Evolutionary conservation across 2,797 vertebrate species (phyloP).

Genomic region (Danio choprae): DNA sequence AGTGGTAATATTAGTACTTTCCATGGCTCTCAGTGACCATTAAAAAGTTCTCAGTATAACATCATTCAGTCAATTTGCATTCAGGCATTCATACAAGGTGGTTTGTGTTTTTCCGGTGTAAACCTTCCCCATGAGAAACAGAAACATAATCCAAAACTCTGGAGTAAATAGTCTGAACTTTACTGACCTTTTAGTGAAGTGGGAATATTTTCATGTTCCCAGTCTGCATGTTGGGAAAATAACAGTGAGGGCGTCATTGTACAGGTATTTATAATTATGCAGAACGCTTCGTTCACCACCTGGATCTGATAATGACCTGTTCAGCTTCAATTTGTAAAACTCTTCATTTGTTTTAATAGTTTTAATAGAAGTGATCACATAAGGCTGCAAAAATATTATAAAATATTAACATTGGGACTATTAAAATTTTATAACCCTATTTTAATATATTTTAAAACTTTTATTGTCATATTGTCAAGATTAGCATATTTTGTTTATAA

Average conservation of each 20-base stretch:
- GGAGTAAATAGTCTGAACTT: slow-evolving; percentile 69
- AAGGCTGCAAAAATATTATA: too few species aligned
- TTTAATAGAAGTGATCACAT: too few species aligned
- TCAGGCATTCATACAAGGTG: slow-evolving; percentile 67
- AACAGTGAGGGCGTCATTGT: slow-evolving; percentile 51
- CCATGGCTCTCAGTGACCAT: slow-evolving; percentile 64
- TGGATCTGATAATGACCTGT: slow-evolving; percentile 52
- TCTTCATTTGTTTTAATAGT: not conserved
- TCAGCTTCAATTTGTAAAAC: not conserved
- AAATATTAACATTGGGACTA: too few species aligned
- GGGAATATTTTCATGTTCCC: slow-evolving; percentile 70
- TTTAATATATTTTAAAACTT: too few species aligned
- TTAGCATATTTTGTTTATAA: too few species aligned
- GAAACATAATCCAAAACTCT: slow-evolving; percentile 68
- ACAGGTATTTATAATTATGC: slow-evolving; percentile 64
- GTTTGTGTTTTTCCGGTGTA: slow-evolving; percentile 61
- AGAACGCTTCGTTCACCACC: slow-evolving; percentile 62
- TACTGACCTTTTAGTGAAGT: slow-evolving; percentile 70
- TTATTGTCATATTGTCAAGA: too few species aligned
- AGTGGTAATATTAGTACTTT: slow-evolving; percentile 62
- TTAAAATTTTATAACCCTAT: too few species aligned
- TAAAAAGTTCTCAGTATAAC: slow-evolving; percentile 67
- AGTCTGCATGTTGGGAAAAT: slow-evolving; percentile 67
- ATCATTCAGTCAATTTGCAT: slow-evolving; percentile 70
- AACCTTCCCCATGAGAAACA: slow-evolving; percentile 70